Conservation (phyloP, 2,888 invertebrate species). For the Palloptera scutellata region DNA sequence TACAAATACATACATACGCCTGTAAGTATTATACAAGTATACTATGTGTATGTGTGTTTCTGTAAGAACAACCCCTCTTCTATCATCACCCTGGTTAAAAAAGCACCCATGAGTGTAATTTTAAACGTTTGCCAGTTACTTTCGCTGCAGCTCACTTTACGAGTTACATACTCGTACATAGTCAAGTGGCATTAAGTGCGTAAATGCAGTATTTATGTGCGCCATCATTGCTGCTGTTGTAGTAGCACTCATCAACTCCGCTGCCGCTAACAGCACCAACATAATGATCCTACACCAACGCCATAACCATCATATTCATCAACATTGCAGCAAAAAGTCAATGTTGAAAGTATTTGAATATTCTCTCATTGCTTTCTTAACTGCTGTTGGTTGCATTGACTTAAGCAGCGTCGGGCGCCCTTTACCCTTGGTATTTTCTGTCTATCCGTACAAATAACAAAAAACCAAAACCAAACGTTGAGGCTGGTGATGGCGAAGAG, state of each 20-base stretch:
- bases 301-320: too few relatives aligned
- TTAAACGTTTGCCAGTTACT: conserved; percentile 28
- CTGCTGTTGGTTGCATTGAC: not conserved
- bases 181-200: conserved; percentile 36
- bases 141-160: conserved; percentile 1
- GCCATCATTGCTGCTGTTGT: not conserved
- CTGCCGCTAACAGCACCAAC: not conserved
- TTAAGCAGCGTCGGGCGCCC: too few relatives aligned
- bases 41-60: too few relatives aligned
- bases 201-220: conserved; percentile 36
- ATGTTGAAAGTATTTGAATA: not conserved
- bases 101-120: conserved; percentile 19
- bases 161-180: not conserved
- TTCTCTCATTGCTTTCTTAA: not conserved
- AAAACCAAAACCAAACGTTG: too few relatives aligned
- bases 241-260: not conserved
- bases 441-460: too few relatives aligned
- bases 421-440: not conserved
- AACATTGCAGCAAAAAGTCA: not conserved
- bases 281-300: too few relatives aligned
- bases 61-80: too few relatives aligned
- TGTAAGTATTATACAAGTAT: too few relatives aligned
- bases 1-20: too few relatives aligned
- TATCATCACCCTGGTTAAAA: not conserved
- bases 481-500: not conserved